Evolutionary conservation across 1,140 invertebrate species (phyloP).

Genomic region (Eueides isabella): DNA sequence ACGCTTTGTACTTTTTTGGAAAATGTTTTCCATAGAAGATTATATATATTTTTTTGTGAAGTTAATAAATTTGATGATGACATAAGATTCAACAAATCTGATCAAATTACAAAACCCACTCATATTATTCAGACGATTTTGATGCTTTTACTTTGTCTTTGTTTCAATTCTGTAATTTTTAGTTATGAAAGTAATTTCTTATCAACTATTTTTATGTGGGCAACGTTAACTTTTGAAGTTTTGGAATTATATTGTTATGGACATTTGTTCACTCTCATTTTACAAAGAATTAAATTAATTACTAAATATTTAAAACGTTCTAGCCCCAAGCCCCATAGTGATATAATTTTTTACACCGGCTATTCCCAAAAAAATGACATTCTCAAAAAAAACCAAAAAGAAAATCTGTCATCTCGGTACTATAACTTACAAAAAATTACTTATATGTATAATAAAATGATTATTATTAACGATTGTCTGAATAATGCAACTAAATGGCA

Average conservation of each 20-base stretch:
- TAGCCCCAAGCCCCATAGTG: not conserved
- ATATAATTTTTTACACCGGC: not conserved
- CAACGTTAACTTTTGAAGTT: not conserved
- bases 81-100: not conserved
- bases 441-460: slow-evolving; percentile 55
- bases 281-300: slow-evolving; percentile 19
- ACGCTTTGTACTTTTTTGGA: not conserved
- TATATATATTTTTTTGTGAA: not conserved
- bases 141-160: not conserved
- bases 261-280: slow-evolving; percentile 23
- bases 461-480: slow-evolving; percentile 53
- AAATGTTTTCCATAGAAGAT: not conserved
- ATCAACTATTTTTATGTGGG: not conserved
- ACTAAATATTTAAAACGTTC: slow-evolving; percentile 18
- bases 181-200: not conserved
- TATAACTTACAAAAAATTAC: slow-evolving; percentile 54
- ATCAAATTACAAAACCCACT: not conserved
- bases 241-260: slow-evolving; percentile 18
- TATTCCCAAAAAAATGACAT: not conserved
- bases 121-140: not conserved
- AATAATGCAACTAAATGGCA: slow-evolving; percentile 64
- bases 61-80: slow-evolving; percentile 13
- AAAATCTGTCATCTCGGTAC: not conserved
- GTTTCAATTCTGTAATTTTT: not conserved
- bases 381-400: not conserved